These are phyloP conservation scores for honey bee (Apis mellifera) DNA, from an alignment of 1,140 invertebrate species.

Conservation along the genomic window Amel_HAv3.1 CM009932.2:13647501-13648000, in stretches of 20 bases:
- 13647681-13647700: no score
- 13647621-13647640: slow-evolving; percentile 16
- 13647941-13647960: slow-evolving; percentile 59
- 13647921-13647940: background rate
- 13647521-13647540: background rate
- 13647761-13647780: slow-evolving; percentile 42
- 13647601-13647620: no score
- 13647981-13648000: slow-evolving; percentile 45
- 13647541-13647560: background rate
- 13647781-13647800: slow-evolving; percentile 17
- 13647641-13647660: slow-evolving; percentile 35
- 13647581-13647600: background rate
- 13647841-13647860: slow-evolving; percentile 49
- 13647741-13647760: slow-evolving; percentile 18
- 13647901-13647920: slow-evolving; percentile 60
- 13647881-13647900: slow-evolving; percentile 56
- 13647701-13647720: background rate
- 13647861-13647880: slow-evolving; percentile 29
- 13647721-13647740: no score
- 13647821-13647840: slow-evolving; percentile 46
- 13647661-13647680: background rate
- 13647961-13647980: slow-evolving; percentile 52
- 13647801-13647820: slow-evolving; percentile 42
- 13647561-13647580: no score
- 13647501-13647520: background rate